These are phyloP conservation scores for Catharus ustulatus DNA, from an alignment of 2,797 vertebrate species.

Conservation along the genomic window DNA sequence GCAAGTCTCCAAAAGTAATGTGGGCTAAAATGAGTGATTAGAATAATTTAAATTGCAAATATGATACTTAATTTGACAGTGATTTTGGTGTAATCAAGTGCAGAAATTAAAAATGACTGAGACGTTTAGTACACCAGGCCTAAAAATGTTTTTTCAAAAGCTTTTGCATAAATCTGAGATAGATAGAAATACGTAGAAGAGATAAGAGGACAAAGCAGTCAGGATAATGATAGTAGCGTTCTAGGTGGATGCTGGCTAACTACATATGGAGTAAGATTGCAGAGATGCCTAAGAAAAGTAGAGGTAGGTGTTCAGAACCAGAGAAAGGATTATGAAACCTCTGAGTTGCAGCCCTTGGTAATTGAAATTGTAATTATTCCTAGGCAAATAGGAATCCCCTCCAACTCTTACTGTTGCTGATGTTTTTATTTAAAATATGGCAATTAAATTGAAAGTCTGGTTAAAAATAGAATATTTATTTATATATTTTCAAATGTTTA, in stretches of 20 bases:
- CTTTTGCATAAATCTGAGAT: background rate
- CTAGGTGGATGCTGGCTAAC: background rate
- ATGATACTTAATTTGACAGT: background rate
- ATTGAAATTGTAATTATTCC: background rate
- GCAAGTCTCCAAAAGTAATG: background rate
- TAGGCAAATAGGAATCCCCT: background rate
- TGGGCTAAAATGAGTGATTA: background rate
- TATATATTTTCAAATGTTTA: background rate
- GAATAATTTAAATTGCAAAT: background rate
- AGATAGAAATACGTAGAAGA: background rate
- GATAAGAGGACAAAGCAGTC: background rate
- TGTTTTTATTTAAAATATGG: background rate
- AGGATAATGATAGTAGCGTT: background rate
- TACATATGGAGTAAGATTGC: background rate
- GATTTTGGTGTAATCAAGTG: background rate
- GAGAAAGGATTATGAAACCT: background rate
- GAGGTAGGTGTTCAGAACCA: background rate
- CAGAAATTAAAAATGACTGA: background rate
- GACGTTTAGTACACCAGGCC: background rate
- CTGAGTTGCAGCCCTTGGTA: background rate
- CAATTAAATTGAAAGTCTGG: background rate
- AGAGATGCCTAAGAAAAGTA: background rate
- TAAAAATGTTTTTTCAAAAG: background rate
- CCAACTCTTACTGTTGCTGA: background rate
- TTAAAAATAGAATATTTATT: background rate